Conservation (phyloP, 2,888 invertebrate species). For the Esperia sulphurella region DNA sequence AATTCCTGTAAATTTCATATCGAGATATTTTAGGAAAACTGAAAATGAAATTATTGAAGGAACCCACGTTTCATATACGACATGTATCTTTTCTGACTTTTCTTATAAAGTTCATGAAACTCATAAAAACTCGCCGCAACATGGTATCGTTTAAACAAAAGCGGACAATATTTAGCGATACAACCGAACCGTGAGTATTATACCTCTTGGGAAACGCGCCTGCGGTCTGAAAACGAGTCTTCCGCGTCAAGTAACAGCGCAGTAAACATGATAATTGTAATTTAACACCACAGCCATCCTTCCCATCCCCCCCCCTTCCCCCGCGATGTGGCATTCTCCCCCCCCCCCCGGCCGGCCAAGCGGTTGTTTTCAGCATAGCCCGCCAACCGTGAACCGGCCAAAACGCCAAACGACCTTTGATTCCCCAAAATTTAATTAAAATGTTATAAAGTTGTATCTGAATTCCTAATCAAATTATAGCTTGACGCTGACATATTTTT, state of each 20-base stretch:
- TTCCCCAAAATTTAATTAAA: slow-evolving; percentile 64
- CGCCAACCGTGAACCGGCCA: slow-evolving; percentile 54
- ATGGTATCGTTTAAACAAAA: too few relatives aligned
- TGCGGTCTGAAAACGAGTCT: slow-evolving; percentile 32
- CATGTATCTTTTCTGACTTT: too few relatives aligned
- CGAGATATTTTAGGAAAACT: too few relatives aligned
- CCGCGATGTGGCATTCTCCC: slow-evolving; percentile 7
- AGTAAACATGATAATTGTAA: slow-evolving; percentile 64
- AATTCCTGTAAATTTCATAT: too few relatives aligned
- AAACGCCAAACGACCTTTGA: slow-evolving; percentile 54
- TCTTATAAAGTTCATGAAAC: too few relatives aligned
- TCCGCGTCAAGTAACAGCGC: slow-evolving; percentile 35
- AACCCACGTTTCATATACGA: too few relatives aligned
- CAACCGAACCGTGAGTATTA: too few relatives aligned
- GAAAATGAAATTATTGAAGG: too few relatives aligned
- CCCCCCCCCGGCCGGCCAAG: slow-evolving; percentile 17
- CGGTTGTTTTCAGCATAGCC: slow-evolving; percentile 35
- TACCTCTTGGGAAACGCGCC: slow-evolving; percentile 24
- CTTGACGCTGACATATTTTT: neutral
- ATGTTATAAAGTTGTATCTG: slow-evolving; percentile 45
- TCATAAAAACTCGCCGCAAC: too few relatives aligned
- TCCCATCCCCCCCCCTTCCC: slow-evolving; percentile 18
- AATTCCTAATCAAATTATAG: neutral
- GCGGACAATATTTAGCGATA: too few relatives aligned
- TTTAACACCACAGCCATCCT: slow-evolving; percentile 35